Evolutionary conservation across 2,888 invertebrate species (phyloP).

Genomic region (Callimorpha dominula): DNA sequence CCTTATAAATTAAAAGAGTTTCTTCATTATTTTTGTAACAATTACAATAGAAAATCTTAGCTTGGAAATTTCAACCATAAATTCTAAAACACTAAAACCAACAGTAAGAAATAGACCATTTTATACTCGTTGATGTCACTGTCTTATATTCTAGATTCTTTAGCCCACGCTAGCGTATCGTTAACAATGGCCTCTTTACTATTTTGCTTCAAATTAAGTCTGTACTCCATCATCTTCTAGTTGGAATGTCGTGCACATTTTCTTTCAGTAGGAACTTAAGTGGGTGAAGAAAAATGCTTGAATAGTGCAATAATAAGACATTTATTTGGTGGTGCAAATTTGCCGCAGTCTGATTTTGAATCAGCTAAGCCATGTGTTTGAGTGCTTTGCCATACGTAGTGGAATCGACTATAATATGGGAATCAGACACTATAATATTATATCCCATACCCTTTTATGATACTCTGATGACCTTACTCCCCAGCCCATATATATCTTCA

Average conservation of each 20-base stretch:
- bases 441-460: too few relatives aligned
- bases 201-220: conserved; percentile 51
- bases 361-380: too few relatives aligned
- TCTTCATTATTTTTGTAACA: too few relatives aligned
- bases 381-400: too few relatives aligned
- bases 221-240: conserved; percentile 54
- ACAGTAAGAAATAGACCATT: conserved; percentile 22
- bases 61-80: background rate
- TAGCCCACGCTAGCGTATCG: conserved; percentile 65
- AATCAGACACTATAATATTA: too few relatives aligned
- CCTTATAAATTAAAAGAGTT: too few relatives aligned
- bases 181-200: conserved; percentile 64
- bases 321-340: background rate
- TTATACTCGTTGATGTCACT: conserved; percentile 46
- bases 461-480: too few relatives aligned
- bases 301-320: conserved; percentile 2
- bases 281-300: background rate
- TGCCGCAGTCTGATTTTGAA: too few relatives aligned
- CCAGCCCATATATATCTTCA: too few relatives aligned
- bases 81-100: conserved; percentile 30
- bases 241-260: conserved; percentile 18
- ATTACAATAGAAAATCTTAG: too few relatives aligned
- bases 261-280: conserved; percentile 16
- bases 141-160: conserved; percentile 64
- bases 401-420: too few relatives aligned